phyloP scores from a whole-genome alignment of 2,797 vertebrate species.

The Sardinella longiceps region DNA sequence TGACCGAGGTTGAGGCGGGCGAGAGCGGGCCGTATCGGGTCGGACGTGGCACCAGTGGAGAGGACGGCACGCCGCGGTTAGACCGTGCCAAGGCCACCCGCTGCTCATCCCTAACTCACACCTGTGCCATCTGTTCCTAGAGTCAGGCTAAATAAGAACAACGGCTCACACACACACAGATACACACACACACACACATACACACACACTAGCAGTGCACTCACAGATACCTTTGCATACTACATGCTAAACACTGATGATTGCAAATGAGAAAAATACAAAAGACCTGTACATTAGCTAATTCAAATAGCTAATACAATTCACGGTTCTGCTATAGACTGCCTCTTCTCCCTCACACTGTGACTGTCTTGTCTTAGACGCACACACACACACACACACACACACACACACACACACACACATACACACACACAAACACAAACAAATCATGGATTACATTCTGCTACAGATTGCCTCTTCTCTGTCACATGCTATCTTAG shows the following conservation, averaged over 20 bases:
- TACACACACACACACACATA: background rate
- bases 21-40: background rate
- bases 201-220: background rate
- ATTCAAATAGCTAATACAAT: no score
- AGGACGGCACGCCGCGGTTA: background rate
- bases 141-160: background rate
- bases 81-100: background rate
- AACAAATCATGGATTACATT: no score
- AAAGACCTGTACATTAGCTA: background rate
- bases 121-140: constrained; percentile 19
- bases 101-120: background rate
- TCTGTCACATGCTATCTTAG: no score
- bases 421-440: background rate
- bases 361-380: no score
- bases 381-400: no score
- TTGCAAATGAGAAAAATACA: background rate
- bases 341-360: no score
- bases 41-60: background rate
- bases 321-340: no score
- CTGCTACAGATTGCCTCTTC: no score
- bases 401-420: no score
- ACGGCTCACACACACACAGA: background rate
- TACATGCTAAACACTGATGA: background rate
- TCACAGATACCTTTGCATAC: background rate
- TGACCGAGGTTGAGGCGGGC: background rate